Evolutionary conservation across 2,113 vertebrate species (phyloP), one percentile per base, ranked within the genome.

Genomic region (Telmatochromis brichardi): DNA sequence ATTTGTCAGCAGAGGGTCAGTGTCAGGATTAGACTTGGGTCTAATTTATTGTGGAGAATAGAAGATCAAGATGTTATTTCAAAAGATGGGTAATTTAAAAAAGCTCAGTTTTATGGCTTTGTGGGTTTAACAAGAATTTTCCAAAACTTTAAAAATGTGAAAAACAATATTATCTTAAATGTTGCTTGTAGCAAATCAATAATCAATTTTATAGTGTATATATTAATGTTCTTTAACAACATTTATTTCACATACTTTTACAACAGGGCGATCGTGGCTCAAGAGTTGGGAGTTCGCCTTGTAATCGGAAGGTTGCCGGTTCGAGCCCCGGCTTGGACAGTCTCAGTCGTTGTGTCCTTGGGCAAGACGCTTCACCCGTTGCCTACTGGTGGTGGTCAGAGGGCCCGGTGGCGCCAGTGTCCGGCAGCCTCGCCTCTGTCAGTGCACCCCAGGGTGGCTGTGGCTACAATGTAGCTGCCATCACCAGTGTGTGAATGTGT

Each of bases 1-100:
- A 88, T 89, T 89, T 90, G 92, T 91, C 71, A 91, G 90, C 88
- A 86, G 84, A 60, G 85, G 86, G 88, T 90, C 89, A 60, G 85
- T 85, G 88, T 90, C 89, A 76, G 68, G 2, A 37, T 68, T 60
- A 23, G 68, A 85, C 37, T 47, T 21, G 15, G 58, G 21, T 82
- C 33, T 80, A 60, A 83, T 90, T 90, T 91, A 53, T 60, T 4
- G 5, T 14, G 9, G 85, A 13, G 54, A 60, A 54, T 2, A 28
- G 4, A 42, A 78, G n/a, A 13, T 50, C 37, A 15, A 45, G 1
- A 78, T 63, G 58, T 80, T 86, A 45, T 5, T 60, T 28, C 9
- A 45, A 80, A 80, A 37, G 53, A 33, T 28, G 17, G 26, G 1
- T 65, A n/a, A n/a, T n/a, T n/a, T n/a, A 35, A 78, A 78, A 78